phyloP scores from a whole-genome alignment of 2,797 vertebrate species.

The Anguilla megastoma region DNA sequence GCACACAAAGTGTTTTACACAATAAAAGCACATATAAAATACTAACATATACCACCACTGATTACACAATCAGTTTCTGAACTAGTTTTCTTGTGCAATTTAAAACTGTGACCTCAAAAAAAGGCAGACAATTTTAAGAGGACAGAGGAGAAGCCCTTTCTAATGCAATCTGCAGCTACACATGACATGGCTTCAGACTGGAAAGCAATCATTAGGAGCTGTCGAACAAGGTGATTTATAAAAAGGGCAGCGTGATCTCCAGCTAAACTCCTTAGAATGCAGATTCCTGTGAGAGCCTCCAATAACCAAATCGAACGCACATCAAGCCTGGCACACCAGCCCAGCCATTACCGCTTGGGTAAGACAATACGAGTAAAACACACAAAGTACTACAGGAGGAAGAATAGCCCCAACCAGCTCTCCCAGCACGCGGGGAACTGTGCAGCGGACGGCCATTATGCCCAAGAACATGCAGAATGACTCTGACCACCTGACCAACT shows the following conservation, averaged over 20 bases:
- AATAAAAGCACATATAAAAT: neutral
- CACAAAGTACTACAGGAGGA: neutral
- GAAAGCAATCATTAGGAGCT: constrained; percentile 14
- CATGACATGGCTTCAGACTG: neutral
- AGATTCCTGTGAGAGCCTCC: constrained; percentile 30
- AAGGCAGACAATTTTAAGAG: neutral
- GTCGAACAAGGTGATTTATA: constrained; percentile 23
- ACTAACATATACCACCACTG: neutral
- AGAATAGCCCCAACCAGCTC: neutral
- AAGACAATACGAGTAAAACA: neutral
- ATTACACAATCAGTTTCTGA: neutral
- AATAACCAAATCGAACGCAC: constrained; percentile 19
- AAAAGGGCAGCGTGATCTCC: constrained; percentile 10
- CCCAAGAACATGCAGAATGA: neutral
- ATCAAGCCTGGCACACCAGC: neutral
- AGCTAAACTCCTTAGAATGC: constrained; percentile 34
- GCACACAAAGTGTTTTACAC: neutral
- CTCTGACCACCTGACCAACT: neutral
- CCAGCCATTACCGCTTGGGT: neutral
- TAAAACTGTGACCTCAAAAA: neutral
- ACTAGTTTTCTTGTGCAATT: neutral
- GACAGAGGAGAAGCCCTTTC: neutral
- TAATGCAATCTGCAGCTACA: neutral
- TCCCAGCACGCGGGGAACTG: neutral
- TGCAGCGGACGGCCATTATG: neutral